Evolutionary conservation across 2,113 vertebrate genomes (phyloP).

Genomic region (Phyllopteryx taeniolatus): DNA sequence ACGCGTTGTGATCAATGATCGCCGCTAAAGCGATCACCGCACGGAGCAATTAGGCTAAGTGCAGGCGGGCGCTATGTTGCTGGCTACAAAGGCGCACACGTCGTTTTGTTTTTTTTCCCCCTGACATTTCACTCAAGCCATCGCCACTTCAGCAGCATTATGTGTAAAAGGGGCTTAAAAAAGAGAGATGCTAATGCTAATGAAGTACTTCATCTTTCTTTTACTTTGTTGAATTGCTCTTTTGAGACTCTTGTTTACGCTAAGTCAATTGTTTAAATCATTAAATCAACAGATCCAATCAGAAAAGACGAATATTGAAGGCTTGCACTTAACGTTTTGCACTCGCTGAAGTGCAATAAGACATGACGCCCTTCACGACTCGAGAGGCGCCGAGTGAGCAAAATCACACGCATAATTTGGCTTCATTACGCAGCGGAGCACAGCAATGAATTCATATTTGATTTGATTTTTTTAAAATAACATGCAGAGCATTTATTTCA

Average conservation of each 20-base stretch:
- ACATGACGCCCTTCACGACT: background rate
- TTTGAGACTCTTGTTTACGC: background rate
- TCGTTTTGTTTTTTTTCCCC: background rate
- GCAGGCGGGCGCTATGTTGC: background rate
- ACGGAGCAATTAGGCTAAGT: conserved; percentile 8
- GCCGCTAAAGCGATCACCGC: background rate
- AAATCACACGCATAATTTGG: background rate
- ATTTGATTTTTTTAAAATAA: background rate
- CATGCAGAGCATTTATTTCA: background rate
- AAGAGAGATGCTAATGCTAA: background rate
- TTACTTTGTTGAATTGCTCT: conserved; percentile 1
- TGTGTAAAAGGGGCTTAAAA: background rate
- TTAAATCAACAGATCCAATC: background rate
- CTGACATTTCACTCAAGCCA: conserved; percentile 1
- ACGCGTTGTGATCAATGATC: background rate
- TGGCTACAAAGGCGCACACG: background rate
- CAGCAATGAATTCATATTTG: background rate
- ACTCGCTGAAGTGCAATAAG: background rate
- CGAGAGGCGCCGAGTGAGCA: background rate
- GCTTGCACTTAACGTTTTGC: background rate
- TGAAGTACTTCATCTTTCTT: background rate
- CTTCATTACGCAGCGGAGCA: background rate
- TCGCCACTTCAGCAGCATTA: background rate
- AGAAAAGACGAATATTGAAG: conserved; percentile 1
- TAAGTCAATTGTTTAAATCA: background rate